Evolutionary conservation across 1,140 invertebrate species (phyloP).

Genomic region (Acromyrmex heyeri): DNA sequence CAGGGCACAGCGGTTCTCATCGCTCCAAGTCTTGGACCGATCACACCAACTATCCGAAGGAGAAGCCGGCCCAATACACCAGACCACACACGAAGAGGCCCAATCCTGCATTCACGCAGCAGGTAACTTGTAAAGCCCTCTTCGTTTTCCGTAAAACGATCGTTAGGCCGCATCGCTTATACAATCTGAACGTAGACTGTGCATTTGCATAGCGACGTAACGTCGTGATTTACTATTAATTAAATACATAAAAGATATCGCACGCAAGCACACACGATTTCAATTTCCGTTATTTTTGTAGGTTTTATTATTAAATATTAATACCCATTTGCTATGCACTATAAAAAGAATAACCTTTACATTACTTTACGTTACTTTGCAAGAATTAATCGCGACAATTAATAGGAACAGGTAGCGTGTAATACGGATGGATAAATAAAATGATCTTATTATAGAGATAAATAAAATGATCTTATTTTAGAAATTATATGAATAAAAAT

Average conservation of each 20-base stretch:
- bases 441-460: background rate
- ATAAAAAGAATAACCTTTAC: background rate
- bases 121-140: conserved; percentile 83
- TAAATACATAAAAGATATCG: conserved; percentile 39
- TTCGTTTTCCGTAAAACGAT: conserved; percentile 23
- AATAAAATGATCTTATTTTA: conserved; percentile 1
- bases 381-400: conserved; percentile 11
- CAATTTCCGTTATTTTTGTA: conserved; percentile 19
- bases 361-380: background rate
- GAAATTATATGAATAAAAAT: background rate
- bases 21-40: conserved; percentile 92
- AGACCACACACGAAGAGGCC: conserved; percentile 90
- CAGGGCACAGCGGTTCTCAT: conserved; percentile 87
- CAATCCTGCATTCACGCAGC: conserved; percentile 89
- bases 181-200: background rate
- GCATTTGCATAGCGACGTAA: conserved; percentile 18
- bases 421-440: conserved; percentile 3
- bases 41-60: conserved; percentile 92
- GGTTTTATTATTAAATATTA: conserved; percentile 5
- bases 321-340: background rate
- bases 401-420: background rate
- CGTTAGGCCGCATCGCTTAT: background rate
- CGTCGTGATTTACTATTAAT: conserved; percentile 46
- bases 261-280: background rate
- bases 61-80: conserved; percentile 89